Percentiles rank a stretch among this genome's conserved stretches.
These are phyloP conservation scores for Drosophila eugracilis DNA, from an alignment of 1,140 invertebrate species.

Conservation along the genomic window DNA sequence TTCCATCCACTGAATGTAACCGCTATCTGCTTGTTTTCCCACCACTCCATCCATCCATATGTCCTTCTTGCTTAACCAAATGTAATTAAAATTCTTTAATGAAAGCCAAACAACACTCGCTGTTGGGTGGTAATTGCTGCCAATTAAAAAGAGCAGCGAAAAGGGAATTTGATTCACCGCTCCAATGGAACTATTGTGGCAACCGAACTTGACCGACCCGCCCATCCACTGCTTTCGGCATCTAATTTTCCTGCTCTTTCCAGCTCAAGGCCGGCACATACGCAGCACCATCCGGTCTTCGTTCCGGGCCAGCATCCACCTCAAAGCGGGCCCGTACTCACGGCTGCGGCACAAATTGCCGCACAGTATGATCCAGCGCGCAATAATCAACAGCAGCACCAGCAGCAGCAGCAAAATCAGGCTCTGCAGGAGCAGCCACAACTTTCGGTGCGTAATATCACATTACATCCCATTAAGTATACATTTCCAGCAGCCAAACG, in stretches of 20 bases:
- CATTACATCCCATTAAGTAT: constrained; percentile 24
- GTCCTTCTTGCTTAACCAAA: constrained; percentile 15
- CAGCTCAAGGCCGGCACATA: constrained; percentile 65
- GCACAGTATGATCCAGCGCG: constrained; percentile 80
- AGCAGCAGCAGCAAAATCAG: constrained; percentile 52
- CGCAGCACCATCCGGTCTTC: constrained; percentile 73
- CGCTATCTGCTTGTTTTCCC: constrained; percentile 1
- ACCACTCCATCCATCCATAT: constrained; percentile 3
- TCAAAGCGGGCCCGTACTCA: constrained; percentile 43
- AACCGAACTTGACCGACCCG: not conserved
- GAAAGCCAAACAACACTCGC: constrained; percentile 39
- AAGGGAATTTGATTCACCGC: constrained; percentile 19
- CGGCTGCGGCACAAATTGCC: constrained; percentile 77
- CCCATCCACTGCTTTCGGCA: not conserved
- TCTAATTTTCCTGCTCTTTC: constrained; percentile 30
- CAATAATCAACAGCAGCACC: constrained; percentile 65
- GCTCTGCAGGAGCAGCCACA: constrained; percentile 52
- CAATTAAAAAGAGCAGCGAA: constrained; percentile 33
- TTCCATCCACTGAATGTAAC: not conserved
- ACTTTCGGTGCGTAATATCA: constrained; percentile 71
- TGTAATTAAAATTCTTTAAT: constrained; percentile 51
- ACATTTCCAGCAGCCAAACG: constrained; percentile 4
- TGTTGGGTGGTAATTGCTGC: constrained; percentile 26
- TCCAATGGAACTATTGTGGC: constrained; percentile 22
- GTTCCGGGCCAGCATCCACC: constrained; percentile 54